phyloP scores from a whole-genome alignment of 2,797 vertebrate genomes.

The Darevskia nairensis region DNA sequence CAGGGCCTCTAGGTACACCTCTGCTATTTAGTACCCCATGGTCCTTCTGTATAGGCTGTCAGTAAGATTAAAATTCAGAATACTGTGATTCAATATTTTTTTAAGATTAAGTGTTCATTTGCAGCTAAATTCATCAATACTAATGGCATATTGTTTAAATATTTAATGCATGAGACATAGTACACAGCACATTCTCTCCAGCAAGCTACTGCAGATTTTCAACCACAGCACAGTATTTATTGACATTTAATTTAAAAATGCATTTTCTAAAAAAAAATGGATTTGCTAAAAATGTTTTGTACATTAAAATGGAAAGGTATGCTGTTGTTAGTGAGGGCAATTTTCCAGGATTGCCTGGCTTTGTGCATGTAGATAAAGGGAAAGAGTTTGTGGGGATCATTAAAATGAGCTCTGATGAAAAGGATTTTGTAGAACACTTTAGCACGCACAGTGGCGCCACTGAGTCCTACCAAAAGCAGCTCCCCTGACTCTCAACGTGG shows the following conservation, averaged over 20 bases:
- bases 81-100: slow-evolving; percentile 54
- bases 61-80: slow-evolving; percentile 50
- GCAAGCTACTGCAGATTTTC: slow-evolving; percentile 55
- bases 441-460: background rate
- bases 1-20: too few species aligned
- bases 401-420: slow-evolving; percentile 1
- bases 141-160: slow-evolving; percentile 67
- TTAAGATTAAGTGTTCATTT: slow-evolving; percentile 65
- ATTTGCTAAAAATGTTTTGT: slow-evolving; percentile 48
- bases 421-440: background rate
- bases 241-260: slow-evolving; percentile 22
- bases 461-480: background rate
- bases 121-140: slow-evolving; percentile 61
- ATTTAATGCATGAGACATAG: slow-evolving; percentile 59
- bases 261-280: slow-evolving; percentile 39
- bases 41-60: background rate
- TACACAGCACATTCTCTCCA: slow-evolving; percentile 52
- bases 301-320: slow-evolving; percentile 2
- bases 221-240: slow-evolving; percentile 8
- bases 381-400: background rate
- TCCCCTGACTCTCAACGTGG: background rate
- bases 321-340: background rate
- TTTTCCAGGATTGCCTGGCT: slow-evolving; percentile 3
- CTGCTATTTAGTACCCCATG: too few species aligned
- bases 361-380: background rate